Percentiles rank a stretch among this genome's conserved stretches.
phyloP scores from a whole-genome alignment of 2,797 vertebrate genomes.

The Lepus townsendii region DNA sequence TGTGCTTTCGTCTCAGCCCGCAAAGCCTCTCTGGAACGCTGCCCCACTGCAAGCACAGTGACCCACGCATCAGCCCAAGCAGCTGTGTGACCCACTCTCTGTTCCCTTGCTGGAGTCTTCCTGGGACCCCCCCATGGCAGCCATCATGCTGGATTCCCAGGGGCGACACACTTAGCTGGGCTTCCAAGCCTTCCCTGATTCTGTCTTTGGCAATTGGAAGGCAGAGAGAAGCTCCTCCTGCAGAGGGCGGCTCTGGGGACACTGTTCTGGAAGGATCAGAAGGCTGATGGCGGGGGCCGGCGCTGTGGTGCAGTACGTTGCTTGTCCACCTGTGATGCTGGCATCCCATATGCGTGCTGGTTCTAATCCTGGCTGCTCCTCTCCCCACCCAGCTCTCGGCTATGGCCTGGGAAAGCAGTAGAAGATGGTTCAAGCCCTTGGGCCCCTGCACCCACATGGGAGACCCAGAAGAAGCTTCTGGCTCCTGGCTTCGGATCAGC shows the following conservation, averaged over 20 bases:
- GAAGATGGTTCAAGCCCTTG: too few relatives aligned
- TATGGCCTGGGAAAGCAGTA: too few relatives aligned
- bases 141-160: neutral
- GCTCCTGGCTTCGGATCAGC: too few relatives aligned
- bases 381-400: too few relatives aligned
- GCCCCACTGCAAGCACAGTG: fast-evolving
- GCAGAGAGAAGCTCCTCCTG: neutral
- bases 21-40: neutral
- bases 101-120: neutral
- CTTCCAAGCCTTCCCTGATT: neutral
- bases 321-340: too few relatives aligned
- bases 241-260: neutral
- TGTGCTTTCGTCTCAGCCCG: neutral
- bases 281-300: neutral
- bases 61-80: neutral
- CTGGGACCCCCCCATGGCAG: neutral
- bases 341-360: too few relatives aligned
- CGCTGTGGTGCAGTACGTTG: too few relatives aligned
- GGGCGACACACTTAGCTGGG: neutral
- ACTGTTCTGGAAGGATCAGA: neutral
- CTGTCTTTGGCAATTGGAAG: neutral
- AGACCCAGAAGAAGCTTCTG: too few relatives aligned
- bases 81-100: fast-evolving
- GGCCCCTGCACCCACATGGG: too few relatives aligned
- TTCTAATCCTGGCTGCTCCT: too few relatives aligned